A percentile compares a stretch with the other conserved stretches of the same genome.
Conservation (phyloP, 2,113 vertebrate species). For the Leucoraja erinaceus region DNA sequence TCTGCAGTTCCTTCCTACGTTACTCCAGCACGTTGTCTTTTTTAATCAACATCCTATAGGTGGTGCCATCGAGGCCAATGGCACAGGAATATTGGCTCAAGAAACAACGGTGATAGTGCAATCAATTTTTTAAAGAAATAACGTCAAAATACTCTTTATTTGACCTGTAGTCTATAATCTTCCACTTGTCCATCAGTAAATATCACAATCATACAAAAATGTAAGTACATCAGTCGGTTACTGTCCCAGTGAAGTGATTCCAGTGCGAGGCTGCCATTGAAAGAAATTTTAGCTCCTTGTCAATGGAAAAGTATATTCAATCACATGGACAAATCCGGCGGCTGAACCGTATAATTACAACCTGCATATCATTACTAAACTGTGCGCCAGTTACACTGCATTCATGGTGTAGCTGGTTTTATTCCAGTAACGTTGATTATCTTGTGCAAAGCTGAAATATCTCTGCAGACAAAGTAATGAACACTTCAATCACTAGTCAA, state of each 20-base stretch:
- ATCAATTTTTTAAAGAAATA: conserved; percentile 18
- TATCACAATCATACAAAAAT: conserved; percentile 30
- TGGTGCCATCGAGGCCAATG: conserved; percentile 11
- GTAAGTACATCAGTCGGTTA: conserved; percentile 15
- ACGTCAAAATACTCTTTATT: conserved; percentile 33
- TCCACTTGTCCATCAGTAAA: conserved; percentile 34
- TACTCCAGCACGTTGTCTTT: too few relatives aligned
- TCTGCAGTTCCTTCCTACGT: too few relatives aligned
- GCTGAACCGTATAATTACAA: not conserved
- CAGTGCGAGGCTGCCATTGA: not conserved
- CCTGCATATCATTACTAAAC: not conserved
- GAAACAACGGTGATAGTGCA: not conserved
- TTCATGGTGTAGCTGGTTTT: not conserved
- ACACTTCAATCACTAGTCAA: conserved; percentile 31
- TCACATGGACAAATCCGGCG: not conserved
- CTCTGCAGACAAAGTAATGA: conserved; percentile 10
- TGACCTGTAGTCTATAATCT: conserved; percentile 12
- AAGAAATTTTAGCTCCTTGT: not conserved
- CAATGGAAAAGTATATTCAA: conserved; percentile 13
- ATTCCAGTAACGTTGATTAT: not conserved
- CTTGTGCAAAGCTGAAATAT: conserved; percentile 25
- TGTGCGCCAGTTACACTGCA: conserved; percentile 17
- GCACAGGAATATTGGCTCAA: not conserved
- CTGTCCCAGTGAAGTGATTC: not conserved
- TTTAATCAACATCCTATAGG: not conserved